Base-by-base conservation (phyloP, 2,797 vertebrate species). In the Lindbergichthys nudifrons region DNA sequence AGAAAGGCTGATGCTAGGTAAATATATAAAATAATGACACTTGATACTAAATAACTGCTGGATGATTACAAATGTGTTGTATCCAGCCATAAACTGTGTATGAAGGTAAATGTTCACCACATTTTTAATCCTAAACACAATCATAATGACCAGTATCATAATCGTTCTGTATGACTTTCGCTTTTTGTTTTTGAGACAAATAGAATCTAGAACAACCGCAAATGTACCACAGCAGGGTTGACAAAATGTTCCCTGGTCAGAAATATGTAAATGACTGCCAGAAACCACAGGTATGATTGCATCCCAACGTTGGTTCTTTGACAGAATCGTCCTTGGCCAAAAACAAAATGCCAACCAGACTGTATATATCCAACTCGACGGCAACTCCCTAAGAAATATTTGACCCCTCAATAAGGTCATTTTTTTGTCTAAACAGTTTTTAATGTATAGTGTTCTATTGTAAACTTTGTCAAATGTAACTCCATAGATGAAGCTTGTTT, bases 161-260 rank as follows among this genome's bases (percentile, higher is more conserved):
- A 69, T 83, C 42, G 32, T 12, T 56, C 39, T 43, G 61, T 65
- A 48, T 21, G 46, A 65, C 67, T 65, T 47, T 9, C n/a, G 16
- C 39, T 61, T 56, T 77, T 16, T 66, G 10, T 68, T 82, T 84
- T 73, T 51, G 12, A 18, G 45, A 70, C 60, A 71, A 87, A 81
- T 73, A 64, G 80, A 82, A 83, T 83, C 52, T 74, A 79, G 52
- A 73, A 64, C 36, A 50, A 79, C 61, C 54, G 4, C 75, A 83
- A 62, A 65, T 70, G 67, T 1, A 79, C 85, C 76, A 52, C 77
- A 84, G 65, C 12, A 48, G 46, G 47, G 61, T 46, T 82, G 32
- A 76, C 59, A 74, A 59, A 79, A 81, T 78, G 59, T 81, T 74
- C 72, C 68, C 63, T 65, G 67, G 70, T 85, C 79, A 79, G 66